Conservation (phyloP, 2,797 vertebrate genomes). For the Lacerta bilineata region DNA sequence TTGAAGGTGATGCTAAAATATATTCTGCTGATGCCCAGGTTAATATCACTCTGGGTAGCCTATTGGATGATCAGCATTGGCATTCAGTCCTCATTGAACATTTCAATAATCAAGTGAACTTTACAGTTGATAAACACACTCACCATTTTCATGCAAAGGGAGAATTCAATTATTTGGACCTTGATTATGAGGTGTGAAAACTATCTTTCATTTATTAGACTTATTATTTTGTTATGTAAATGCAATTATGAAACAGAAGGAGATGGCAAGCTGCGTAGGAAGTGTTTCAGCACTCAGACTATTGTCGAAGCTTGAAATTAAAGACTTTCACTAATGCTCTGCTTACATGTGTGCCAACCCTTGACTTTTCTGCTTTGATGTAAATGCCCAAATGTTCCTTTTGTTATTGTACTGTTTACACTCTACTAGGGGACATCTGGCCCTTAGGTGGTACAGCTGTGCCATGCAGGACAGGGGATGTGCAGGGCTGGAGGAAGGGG, state of each 20-base stretch:
- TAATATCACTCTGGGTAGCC: constrained; percentile 86
- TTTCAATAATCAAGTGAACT: constrained; percentile 87
- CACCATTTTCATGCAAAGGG: constrained; percentile 84
- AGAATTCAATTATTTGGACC: constrained; percentile 85
- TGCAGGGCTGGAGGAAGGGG: neutral
- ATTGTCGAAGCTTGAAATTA: constrained; percentile 21
- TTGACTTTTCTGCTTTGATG: neutral
- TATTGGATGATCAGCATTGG: constrained; percentile 96
- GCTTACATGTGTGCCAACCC: neutral
- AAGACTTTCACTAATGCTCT: neutral
- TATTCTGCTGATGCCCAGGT: constrained; percentile 74
- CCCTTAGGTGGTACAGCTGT: neutral
- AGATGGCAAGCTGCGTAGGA: neutral
- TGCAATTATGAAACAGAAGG: constrained; percentile 19
- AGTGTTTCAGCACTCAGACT: constrained; percentile 11
- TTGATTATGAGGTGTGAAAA: constrained; percentile 89
- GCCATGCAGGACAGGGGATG: neutral
- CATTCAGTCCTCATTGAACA: constrained; percentile 88
- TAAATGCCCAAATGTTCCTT: constrained; percentile 9
- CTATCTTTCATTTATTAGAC: constrained; percentile 68
- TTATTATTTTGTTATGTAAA: constrained; percentile 46
- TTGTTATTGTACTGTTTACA: neutral
- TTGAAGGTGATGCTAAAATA: constrained; percentile 77
- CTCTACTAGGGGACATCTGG: neutral
- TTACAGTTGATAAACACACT: constrained; percentile 91